Evolutionary conservation across 2,797 vertebrate species (phyloP), one percentile per base, ranked within the genome.

Genomic region (Phaenicophaeus curvirostris): DNA sequence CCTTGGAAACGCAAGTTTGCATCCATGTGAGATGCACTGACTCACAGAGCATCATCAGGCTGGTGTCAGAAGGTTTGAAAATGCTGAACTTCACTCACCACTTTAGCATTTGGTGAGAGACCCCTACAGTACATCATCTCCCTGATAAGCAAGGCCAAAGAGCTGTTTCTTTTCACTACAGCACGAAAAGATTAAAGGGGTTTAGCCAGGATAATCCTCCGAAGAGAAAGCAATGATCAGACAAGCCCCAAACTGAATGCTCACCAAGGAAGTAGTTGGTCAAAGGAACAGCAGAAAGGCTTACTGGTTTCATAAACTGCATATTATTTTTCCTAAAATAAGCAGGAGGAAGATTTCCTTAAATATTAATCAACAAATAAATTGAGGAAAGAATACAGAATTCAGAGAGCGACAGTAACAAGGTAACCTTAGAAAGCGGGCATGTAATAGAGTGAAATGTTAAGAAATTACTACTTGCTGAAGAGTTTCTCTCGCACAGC

Each of bases 181-280:
- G 16, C 57, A 53, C 54, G 84, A 68, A 9, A 68, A 89, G 77
- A 92, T 89, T 68, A 79, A 76, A 28, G 27, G 67, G 30, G 39
- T 95, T 94, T 84, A 87, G 21, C 87, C 79, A 31, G 21, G 55
- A 44, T 89, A 89, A 85, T 91, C 72, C 61, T 65, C 53, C 51
- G 62, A 77, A 82, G 63, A 90, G 53, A 69, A 17, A 37, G 44
- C 37, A 93, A 4, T 6, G 9, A 75, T 80, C 63, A 87, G 78
- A 71, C 42, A 83, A 76, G 11, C 42, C 39, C n/a, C 55, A 82
- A 42, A 79, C 35, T 1, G 5, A 67, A 44, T 0, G 3, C 33
- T 89, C 19, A 51, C 24, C 21, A 69, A 59, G 35, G 72, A 83
- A 87, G 14, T 5, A 61, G 11, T 31, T 80, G 17, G 5, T 74